Base-by-base conservation (phyloP, 2,113 vertebrate species). In the Chloroceryle aenea region DNA sequence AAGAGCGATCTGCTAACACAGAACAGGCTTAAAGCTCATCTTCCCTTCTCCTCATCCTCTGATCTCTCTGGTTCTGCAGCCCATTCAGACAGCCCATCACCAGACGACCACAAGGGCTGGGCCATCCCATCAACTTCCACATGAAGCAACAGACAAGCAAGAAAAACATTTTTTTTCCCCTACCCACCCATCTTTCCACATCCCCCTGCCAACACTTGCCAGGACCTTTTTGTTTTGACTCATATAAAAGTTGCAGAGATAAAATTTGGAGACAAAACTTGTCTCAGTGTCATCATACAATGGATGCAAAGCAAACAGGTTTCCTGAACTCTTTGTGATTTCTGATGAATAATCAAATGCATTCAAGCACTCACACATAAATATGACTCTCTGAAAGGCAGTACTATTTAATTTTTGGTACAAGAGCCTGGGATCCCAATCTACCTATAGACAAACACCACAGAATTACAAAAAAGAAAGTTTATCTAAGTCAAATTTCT, bases 401-500 rank as follows among this genome's bases (percentile, higher is more conserved):
- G 11, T 36, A 45, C 15, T 73, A 77, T 92, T 90, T 77, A 85
- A 71, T 86, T 86, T 92, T 84, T 95, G 91, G 89, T 93, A 95
- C 76, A 94, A 59, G 22, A 92, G 76, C 92, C 66, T 77, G 86
- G 62, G 73, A 80, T 92, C 40, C 64, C 90, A 84, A 90, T 81
- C 86, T 81, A 81, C 94, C 93, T 95, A 86, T 81, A 96, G 59
- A 96, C 92, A 96, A 87, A 96, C 48, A 95, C 88, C 53, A 93
- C 85, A 96, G 80, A 94, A 93, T 90, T 96, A 92, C 93, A 93
- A 87, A 89, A 40, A 96, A 90, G 79, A 84, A 96, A 82, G 48
- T 81, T 78, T 64, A 87, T 89, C 95, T 97, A 97, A 90, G 92
- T 87, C 80, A 96, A 91, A 89, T 95, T 48, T 94, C 86, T 93